Percentiles rank a stretch among this genome's conserved stretches.
These are phyloP conservation scores for Gymnothorax reevesii DNA, from an alignment of 2,797 vertebrate genomes.

Conservation along the genomic window DNA sequence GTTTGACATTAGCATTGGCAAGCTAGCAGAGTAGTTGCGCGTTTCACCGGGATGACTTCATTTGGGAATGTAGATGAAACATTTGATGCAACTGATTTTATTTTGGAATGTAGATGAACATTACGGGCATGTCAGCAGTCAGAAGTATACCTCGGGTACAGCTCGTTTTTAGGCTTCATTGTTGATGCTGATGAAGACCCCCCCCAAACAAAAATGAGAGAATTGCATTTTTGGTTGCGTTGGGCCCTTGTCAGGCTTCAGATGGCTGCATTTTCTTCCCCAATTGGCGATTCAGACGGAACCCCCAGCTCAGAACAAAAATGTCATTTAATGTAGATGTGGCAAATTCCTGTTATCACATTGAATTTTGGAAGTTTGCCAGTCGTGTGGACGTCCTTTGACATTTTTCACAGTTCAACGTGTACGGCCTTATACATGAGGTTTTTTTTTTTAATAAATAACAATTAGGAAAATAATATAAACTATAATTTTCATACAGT, in stretches of 20 bases:
- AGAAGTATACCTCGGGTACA: neutral
- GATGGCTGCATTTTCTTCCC: neutral
- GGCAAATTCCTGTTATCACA: neutral
- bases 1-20: constrained; percentile 18
- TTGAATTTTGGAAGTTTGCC: neutral
- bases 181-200: neutral
- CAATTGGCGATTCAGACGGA: neutral
- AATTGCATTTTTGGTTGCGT: neutral
- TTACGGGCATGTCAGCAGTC: neutral
- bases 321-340: neutral
- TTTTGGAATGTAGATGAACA: constrained; percentile 12
- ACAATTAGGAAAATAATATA: neutral
- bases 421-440: neutral
- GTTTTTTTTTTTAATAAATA: neutral
- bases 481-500: neutral
- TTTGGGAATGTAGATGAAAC: constrained; percentile 2
- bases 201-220: neutral
- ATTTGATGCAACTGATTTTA: neutral
- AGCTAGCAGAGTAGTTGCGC: neutral
- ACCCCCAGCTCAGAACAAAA: neutral
- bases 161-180: neutral
- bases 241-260: neutral
- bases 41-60: neutral
- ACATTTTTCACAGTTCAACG: neutral
- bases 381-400: neutral